Conservation (phyloP, 2,888 invertebrate species). For the Andricus quercusramuli region DNA sequence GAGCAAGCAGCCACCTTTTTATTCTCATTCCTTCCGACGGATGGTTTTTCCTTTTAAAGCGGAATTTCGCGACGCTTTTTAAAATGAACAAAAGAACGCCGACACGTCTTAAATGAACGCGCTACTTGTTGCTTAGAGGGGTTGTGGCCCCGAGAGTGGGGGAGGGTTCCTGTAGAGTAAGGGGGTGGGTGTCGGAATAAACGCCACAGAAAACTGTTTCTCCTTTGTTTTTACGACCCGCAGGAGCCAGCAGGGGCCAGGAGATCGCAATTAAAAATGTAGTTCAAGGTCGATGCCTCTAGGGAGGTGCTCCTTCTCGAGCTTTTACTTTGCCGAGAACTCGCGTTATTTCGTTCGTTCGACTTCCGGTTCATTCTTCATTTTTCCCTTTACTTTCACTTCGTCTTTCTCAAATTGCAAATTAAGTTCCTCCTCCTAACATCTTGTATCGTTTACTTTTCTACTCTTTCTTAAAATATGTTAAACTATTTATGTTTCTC, state of each 20-base stretch:
- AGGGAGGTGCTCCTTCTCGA: slow-evolving; percentile 51
- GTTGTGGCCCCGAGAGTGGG: slow-evolving; percentile 55
- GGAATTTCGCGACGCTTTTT: slow-evolving; percentile 73
- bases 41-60: slow-evolving; percentile 70
- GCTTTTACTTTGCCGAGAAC: slow-evolving; percentile 38
- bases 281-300: slow-evolving; percentile 75
- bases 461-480: neutral
- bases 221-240: slow-evolving; percentile 76
- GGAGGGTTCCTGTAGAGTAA: slow-evolving; percentile 54
- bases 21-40: slow-evolving; percentile 45
- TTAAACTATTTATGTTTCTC: neutral
- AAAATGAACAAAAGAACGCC: slow-evolving; percentile 78
- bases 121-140: slow-evolving; percentile 78
- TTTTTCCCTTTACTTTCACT: slow-evolving; percentile 51
- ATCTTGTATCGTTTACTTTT: slow-evolving; percentile 5
- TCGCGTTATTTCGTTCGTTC: slow-evolving; percentile 61
- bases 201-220: slow-evolving; percentile 74
- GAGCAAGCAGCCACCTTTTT: neutral
- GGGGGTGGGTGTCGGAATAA: slow-evolving; percentile 47
- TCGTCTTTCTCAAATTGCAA: slow-evolving; percentile 42
- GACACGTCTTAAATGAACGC: slow-evolving; percentile 79
- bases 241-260: slow-evolving; percentile 63
- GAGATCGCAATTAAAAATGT: slow-evolving; percentile 78
- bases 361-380: slow-evolving; percentile 57
- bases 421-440: neutral